Base-by-base conservation (phyloP, 1,140 invertebrate species). In the Anastrepha obliqua region DNA sequence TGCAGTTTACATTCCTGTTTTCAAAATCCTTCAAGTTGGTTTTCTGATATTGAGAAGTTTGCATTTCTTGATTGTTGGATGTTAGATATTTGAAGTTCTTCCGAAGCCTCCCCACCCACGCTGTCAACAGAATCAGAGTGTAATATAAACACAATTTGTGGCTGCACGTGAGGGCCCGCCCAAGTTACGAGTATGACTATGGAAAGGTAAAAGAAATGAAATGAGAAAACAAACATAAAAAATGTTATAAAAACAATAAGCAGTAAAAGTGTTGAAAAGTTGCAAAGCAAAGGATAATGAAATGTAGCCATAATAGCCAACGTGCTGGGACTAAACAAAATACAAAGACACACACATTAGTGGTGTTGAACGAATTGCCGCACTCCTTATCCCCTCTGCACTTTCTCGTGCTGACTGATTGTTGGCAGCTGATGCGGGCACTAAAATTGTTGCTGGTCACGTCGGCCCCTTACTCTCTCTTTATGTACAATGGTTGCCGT, bases 291-390 rank as follows among this genome's bases (percentile, higher is more conserved):
- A 47, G 70, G 15, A 74, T 74, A 74, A 74, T 74, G 70, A 74
- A 74, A 74, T 51, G 39, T 74, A 15, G 42, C 70, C 70, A 74
- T 74, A 74, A 74, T 42, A 47, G 70, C 44, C 70, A 44, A 74
- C 70, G 70, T 74, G 70, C 70, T 42, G 11, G 3, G 70, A 74
- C 70, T 74, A n/a, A 51, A n/a, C 70, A 74, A 74, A 74, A 74
- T 6, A n/a, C 13, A 47, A 47, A 6, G 1, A 74, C 8, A 5
- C 17, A 74, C n/a, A 47, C 29, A 29, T 29, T 29, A 29, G 29
- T 29, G 29, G 29, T 29, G 29, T 29, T 29, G 29, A 29, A 29
- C 29, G 29, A 51, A 74, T 5, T 74, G 29, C 3, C 8, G 2
- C 42, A 44, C 17, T 47, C 17, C 0, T 42, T 11, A 13, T 15